A percentile compares a stretch with the other conserved stretches of the same genome.
Conservation (phyloP, 2,797 vertebrate genomes). For the Eremophila alpestris region DNA sequence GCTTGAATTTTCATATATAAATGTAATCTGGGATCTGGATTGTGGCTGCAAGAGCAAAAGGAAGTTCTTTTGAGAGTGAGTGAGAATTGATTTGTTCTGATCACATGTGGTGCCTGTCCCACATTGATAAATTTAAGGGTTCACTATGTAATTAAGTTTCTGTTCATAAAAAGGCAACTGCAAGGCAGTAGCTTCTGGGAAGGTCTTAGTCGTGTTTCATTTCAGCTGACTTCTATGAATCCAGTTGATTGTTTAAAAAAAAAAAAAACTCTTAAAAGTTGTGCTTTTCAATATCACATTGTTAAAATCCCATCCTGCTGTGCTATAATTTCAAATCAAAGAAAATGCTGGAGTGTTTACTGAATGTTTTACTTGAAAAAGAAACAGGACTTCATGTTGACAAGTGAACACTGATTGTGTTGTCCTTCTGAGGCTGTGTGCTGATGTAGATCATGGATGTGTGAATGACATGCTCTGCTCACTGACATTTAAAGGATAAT, state of each 20-base stretch:
- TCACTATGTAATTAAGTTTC: not conserved
- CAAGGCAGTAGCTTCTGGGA: not conserved
- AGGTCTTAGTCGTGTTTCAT: not conserved
- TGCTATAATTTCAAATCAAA: not conserved
- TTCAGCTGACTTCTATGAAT: not conserved
- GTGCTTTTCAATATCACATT: not conserved
- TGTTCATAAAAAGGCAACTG: not conserved
- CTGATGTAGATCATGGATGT: not conserved
- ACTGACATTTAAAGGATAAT: constrained; percentile 1
- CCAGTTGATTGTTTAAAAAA: not conserved
- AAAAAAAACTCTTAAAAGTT: not conserved
- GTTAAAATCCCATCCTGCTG: not conserved
- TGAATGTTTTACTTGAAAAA: not conserved
- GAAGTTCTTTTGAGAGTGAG: not conserved
- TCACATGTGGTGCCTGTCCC: not conserved
- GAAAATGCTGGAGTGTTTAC: not conserved
- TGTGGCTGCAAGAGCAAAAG: not conserved
- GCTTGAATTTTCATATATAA: not conserved
- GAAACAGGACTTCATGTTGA: not conserved
- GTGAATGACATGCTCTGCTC: not conserved
- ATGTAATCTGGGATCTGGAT: not conserved
- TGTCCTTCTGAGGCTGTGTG: not conserved
- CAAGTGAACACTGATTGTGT: not conserved
- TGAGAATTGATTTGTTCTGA: not conserved
- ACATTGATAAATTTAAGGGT: not conserved